phyloP scores from a whole-genome alignment of 2,113 vertebrate species.

The Axis porcinus region DNA sequence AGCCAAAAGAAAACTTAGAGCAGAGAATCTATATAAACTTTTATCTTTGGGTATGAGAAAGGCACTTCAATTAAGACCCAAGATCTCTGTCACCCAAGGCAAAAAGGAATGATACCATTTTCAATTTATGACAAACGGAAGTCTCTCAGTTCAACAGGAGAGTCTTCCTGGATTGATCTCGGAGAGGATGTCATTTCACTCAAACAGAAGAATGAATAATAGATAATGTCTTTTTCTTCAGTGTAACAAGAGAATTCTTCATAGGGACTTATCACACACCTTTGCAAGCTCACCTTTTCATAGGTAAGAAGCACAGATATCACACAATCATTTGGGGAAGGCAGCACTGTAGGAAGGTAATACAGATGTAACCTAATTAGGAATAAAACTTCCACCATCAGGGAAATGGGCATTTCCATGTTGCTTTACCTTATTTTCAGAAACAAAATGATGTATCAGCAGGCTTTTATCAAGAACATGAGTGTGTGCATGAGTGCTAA shows the following conservation, averaged over 20 bases:
- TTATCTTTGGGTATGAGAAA: neutral
- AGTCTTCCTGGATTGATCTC: neutral
- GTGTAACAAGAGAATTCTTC: neutral
- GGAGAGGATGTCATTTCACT: neutral
- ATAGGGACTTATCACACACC: neutral
- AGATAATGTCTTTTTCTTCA: neutral
- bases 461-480: neutral
- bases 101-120: neutral
- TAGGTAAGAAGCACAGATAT: neutral
- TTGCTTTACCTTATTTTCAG: neutral
- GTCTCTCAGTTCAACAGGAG: neutral
- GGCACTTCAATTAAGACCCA: neutral
- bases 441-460: neutral
- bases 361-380: neutral
- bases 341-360: neutral
- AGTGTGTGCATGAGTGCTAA: neutral
- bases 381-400: neutral
- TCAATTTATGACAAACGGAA: neutral
- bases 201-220: neutral
- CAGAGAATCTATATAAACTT: neutral
- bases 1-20: neutral
- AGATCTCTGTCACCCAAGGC: neutral
- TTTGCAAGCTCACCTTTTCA: neutral
- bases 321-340: neutral
- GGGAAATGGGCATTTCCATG: neutral